Evolutionary conservation across 2,797 vertebrate genomes (phyloP), one percentile per base, ranked within the genome.

Genomic region (Allobates femoralis): DNA sequence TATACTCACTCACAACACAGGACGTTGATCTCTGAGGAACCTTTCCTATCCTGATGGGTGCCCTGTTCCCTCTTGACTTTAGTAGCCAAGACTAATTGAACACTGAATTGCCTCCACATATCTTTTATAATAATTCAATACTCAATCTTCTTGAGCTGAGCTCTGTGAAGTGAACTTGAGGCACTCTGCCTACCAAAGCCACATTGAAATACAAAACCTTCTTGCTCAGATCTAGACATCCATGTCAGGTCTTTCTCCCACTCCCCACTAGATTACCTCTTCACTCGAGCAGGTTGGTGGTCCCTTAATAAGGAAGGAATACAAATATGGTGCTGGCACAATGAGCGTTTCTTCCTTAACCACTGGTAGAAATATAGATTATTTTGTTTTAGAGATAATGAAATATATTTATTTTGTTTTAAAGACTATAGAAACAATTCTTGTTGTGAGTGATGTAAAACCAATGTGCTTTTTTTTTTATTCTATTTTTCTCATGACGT

Each of bases 371-470:
- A 89, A 93, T 89, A 91, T 41, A 86, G 71, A 85, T 90, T 93
- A 93, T 93, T 93, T 94, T 92, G 88, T 91, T 94, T 90, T 85
- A 90, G 89, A 93, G 89, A 92, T 90, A 92, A 82, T 87, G 90
- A 90, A 92, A 87, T 91, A 88, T 90, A 90, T 94, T 93, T 94
- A 90, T 94, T 94, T 93, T 93, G 88, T 93, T 92, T 92, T 91
- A 92, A 91, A 90, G 92, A 92, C 90, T 90, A 91, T 89, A 90
- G 87, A 90, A 89, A 89, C 3, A 74, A 74, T 91, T 90, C 23
- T 50, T 62, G 55, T 88, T 92, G 89, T 94, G 92, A 88, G 55
- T 51, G 80, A 69, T 83, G 82, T 87, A 66, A 81, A 82, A 81
- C 34, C 71, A 79, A 69, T 90, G 80, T 6, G 88, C 32, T 51